Percentiles rank a stretch among this genome's conserved stretches.
Evolutionary conservation across 1,140 invertebrate genomes (phyloP).

Genomic region (Drosophila quadrilineata): DNA sequence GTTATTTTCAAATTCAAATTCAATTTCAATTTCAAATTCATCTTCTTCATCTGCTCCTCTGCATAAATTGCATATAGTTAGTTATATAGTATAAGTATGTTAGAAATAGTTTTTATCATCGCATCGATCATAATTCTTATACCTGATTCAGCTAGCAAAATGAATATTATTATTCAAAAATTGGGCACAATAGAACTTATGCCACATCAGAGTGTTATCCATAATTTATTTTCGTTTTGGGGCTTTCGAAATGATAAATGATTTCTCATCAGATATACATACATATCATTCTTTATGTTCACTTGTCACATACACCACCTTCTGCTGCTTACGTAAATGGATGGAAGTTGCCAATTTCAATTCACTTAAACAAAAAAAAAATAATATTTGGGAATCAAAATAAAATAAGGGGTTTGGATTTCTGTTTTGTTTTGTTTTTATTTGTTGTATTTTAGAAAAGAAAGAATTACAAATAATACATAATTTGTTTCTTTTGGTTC

Average conservation of each 20-base stretch:
- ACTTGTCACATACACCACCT: too few relatives aligned
- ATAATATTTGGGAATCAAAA: slow-evolving; percentile 24
- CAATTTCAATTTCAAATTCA: too few relatives aligned
- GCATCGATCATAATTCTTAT: slow-evolving; percentile 24
- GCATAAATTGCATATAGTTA: slow-evolving; percentile 38
- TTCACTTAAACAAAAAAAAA: neutral
- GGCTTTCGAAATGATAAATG: slow-evolving; percentile 1
- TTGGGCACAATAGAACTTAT: slow-evolving; percentile 42
- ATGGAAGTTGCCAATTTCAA: neutral
- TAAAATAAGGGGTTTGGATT: slow-evolving; percentile 45
- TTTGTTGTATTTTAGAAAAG: slow-evolving; percentile 73
- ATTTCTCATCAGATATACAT: neutral
- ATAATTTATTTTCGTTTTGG: neutral
- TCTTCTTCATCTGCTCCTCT: too few relatives aligned
- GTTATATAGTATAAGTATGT: slow-evolving; percentile 23
- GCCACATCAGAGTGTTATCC: slow-evolving; percentile 7
- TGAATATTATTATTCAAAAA: neutral
- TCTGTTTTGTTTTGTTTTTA: slow-evolving; percentile 63
- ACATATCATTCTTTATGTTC: neutral
- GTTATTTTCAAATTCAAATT: too few relatives aligned
- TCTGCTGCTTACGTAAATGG: neutral
- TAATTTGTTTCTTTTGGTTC: slow-evolving; percentile 78
- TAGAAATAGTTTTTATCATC: slow-evolving; percentile 28
- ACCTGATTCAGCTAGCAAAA: slow-evolving; percentile 12
- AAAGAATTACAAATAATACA: slow-evolving; percentile 78